Evolutionary conservation across 30 jellyfish, hydroid and myxozoan genomes (phyloP), one percentile per base, ranked within the genome.

Genomic region (Hydractinia echinata): DNA sequence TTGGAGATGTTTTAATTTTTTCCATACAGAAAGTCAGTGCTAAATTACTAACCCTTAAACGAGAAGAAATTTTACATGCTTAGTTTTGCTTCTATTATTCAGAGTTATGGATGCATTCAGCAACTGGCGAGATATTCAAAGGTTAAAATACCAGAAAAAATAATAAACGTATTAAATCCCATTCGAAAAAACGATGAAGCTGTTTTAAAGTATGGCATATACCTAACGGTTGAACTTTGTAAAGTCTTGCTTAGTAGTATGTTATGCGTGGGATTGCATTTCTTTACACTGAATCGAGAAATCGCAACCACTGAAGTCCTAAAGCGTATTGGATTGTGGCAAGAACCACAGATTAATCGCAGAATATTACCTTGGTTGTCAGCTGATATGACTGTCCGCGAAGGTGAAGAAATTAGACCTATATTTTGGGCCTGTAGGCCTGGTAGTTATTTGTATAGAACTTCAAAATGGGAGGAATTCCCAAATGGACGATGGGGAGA

Each of bases 401-500:
- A 88, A 49, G 81, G 73, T 52, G 97, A 89, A 82, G 79, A 85
- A 55, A 92, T 89, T 15, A 86, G 97, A 30, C 97, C 97, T 5
- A 89, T 89, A 50, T 89, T 89, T 64, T 89, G 97, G 97, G 82
- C 97, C 39, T 71, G 80, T 84, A 68, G 97, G 76, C 97, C 97
- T 6, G 90, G 85, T 7, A 89, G 97, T 76, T 89, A 89, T 66
- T 89, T 84, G 51, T 69, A 84, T 60, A 76, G 97, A 68, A 89
- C 97, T 72, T 79, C 95, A 4, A 84, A 80, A 18, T 89, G 97
- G 97, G 97, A 89, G 55, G 91, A 89, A 52, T 89, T 82, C 77
- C 97, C 97, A 13, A 89, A 89, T 77, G 97, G 97, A 4, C 89
- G 97, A 19, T 89, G 97, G 97, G 97, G 97, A 10, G 87, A 89